Evolutionary conservation across 2,888 invertebrate genomes (phyloP).

Genomic region (Oscheius sp.): DNA sequence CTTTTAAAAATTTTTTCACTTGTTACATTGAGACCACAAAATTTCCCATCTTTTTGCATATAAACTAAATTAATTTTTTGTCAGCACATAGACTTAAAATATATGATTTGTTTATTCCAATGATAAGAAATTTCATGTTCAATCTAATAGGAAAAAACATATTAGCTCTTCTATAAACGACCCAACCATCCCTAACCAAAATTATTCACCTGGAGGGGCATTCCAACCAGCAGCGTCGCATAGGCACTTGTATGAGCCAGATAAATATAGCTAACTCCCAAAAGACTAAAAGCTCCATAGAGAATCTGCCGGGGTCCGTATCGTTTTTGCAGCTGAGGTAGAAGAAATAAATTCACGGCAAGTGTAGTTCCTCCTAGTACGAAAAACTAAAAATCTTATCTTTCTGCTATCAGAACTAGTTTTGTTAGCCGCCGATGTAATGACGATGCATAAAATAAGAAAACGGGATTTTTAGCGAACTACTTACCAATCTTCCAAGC

Average conservation of each 20-base stretch:
- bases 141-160: too few relatives aligned
- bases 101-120: too few relatives aligned
- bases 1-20: neutral
- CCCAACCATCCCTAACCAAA: too few relatives aligned
- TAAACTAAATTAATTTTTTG: too few relatives aligned
- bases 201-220: slow-evolving; percentile 59
- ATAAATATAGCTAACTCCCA: slow-evolving; percentile 49
- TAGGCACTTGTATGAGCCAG: slow-evolving; percentile 46
- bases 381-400: slow-evolving; percentile 36
- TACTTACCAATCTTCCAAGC: slow-evolving; percentile 50
- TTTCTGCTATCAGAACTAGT: slow-evolving; percentile 7
- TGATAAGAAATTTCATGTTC: too few relatives aligned
- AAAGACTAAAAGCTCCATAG: slow-evolving; percentile 42
- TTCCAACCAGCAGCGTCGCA: slow-evolving; percentile 50
- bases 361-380: slow-evolving; percentile 58
- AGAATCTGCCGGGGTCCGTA: slow-evolving; percentile 53
- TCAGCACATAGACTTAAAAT: too few relatives aligned
- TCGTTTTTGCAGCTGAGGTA: slow-evolving; percentile 52
- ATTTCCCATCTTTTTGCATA: too few relatives aligned
- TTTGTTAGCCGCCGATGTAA: slow-evolving; percentile 4
- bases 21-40: neutral
- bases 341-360: slow-evolving; percentile 53
- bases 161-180: too few relatives aligned
- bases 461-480: neutral
- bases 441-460: neutral